Conservation (phyloP, 2,113 vertebrate species). For the Atlantisia rogersi region DNA sequence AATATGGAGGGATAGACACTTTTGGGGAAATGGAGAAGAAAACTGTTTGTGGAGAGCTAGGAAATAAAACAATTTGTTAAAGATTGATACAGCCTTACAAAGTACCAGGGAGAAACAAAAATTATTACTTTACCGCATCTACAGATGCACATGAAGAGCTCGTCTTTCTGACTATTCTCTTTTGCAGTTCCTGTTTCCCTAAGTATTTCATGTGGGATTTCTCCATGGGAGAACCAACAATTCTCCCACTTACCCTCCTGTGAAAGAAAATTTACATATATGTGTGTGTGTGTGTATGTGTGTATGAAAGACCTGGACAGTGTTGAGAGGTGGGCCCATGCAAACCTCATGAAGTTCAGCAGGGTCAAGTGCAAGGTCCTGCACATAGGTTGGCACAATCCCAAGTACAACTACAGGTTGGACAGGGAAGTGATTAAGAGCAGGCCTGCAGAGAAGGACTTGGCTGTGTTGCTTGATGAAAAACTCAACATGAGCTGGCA, state of each 20-base stretch:
- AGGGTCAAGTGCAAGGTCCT: too few relatives aligned
- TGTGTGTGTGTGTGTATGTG: too few relatives aligned
- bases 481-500: too few relatives aligned
- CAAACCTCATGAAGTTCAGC: too few relatives aligned
- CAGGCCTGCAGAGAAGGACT: too few relatives aligned
- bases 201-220: conserved; percentile 30
- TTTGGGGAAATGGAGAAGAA: not conserved
- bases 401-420: too few relatives aligned
- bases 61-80: not conserved
- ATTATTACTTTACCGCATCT: not conserved
- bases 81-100: not conserved
- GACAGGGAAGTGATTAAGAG: too few relatives aligned
- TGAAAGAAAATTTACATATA: not conserved
- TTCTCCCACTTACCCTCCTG: conserved; percentile 19
- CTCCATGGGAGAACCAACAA: conserved; percentile 3
- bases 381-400: too few relatives aligned
- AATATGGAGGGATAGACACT: not conserved
- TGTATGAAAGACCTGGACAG: too few relatives aligned
- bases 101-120: not conserved
- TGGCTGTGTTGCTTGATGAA: too few relatives aligned
- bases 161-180: not conserved
- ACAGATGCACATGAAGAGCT: not conserved
- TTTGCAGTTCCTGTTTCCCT: not conserved
- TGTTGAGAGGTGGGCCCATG: too few relatives aligned
- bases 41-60: not conserved